Evolutionary conservation across 2,113 vertebrate genomes (phyloP).

Genomic region (Bambusicola thoracicus): DNA sequence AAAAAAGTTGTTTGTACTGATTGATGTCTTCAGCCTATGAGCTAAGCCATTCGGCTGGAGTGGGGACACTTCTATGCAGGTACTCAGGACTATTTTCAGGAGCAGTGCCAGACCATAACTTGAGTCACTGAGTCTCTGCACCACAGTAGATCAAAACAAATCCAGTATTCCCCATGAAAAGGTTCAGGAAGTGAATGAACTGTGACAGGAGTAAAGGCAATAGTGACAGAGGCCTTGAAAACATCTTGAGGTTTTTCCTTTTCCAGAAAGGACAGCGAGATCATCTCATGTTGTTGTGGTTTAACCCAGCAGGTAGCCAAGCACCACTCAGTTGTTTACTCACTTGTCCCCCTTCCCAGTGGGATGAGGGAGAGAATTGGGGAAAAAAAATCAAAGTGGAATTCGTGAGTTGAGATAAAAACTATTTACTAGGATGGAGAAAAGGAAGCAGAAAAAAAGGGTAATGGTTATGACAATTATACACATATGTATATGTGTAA

Average conservation of each 20-base stretch:
- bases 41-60: background rate
- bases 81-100: background rate
- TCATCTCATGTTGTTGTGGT: background rate
- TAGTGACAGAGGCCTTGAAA: background rate
- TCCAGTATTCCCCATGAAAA: background rate
- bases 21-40: background rate
- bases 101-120: background rate
- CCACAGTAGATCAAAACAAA: background rate
- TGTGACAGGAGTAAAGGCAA: background rate
- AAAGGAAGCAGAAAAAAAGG: too few relatives aligned
- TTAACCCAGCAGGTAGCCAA: too few relatives aligned
- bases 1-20: background rate
- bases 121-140: background rate
- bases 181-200: background rate
- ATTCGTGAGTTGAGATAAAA: too few relatives aligned
- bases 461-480: too few relatives aligned
- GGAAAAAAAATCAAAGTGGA: too few relatives aligned
- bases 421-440: too few relatives aligned
- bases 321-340: too few relatives aligned
- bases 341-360: too few relatives aligned
- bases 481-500: too few relatives aligned
- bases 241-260: background rate
- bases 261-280: background rate
- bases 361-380: too few relatives aligned
- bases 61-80: background rate